A percentile compares a stretch with the other conserved stretches of the same genome.
These are phyloP conservation scores for Eulemur macaco DNA, from an alignment of 2,113 vertebrate genomes.

Conservation along the genomic window DNA sequence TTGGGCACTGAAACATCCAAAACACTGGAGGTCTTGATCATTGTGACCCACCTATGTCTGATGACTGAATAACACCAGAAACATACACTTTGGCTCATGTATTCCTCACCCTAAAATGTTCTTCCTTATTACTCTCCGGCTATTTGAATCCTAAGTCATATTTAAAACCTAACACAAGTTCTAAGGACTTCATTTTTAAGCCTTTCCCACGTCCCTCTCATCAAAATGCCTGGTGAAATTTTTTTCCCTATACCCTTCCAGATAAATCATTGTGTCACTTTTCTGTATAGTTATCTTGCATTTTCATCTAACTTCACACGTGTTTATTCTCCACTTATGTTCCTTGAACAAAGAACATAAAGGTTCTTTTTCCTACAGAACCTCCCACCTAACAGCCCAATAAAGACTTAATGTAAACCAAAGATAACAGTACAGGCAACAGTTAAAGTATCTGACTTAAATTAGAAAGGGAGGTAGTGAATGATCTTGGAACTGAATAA, in stretches of 20 bases:
- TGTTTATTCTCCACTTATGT: not conserved
- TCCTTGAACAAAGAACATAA: not conserved
- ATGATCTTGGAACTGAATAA: not conserved
- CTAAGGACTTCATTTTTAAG: not conserved
- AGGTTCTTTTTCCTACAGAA: conserved; percentile 19
- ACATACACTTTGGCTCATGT: not conserved
- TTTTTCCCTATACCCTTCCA: not conserved
- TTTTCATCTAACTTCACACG: not conserved
- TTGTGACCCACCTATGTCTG: not conserved
- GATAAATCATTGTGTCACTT: not conserved
- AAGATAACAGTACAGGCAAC: not conserved
- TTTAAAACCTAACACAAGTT: conserved; percentile 9
- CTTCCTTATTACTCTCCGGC: not conserved
- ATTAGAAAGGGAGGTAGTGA: not conserved
- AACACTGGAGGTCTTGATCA: no score
- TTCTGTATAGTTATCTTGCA: not conserved
- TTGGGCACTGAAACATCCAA: not conserved
- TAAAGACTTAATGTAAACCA: not conserved
- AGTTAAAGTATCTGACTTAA: conserved; percentile 19
- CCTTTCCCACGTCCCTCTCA: not conserved
- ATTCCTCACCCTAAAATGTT: not conserved
- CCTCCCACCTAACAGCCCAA: not conserved
- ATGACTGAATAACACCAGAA: not conserved
- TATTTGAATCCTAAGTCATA: not conserved
- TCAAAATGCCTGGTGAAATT: not conserved